Evolutionary conservation across 2,113 vertebrate species (phyloP), one percentile per base, ranked within the genome.

Genomic region (Callopanchax toddi): DNA sequence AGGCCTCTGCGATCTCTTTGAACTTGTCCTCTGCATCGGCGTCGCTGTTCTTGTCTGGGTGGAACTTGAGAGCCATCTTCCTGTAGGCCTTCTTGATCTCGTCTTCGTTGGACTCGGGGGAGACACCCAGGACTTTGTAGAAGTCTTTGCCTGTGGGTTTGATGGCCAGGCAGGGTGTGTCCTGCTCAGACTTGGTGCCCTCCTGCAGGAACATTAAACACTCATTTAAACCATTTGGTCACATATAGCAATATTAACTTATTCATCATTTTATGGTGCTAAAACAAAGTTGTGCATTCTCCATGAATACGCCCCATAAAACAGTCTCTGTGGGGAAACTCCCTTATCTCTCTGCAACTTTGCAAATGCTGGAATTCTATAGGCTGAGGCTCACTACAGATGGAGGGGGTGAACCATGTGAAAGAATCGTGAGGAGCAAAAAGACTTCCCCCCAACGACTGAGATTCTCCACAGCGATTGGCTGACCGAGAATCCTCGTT

Each of bases 51-150:
- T 99, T 99, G 88, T 99, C 97, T 0, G 97, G 97, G 77, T 99
- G 97, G 66, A 95, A 99, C 78, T 96, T 98, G 45, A 99, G 91
- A 26, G 97, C 97, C 96, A 99, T 94, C 87, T 96, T 97, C 80
- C 96, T 92, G 77, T 99, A 99, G 40, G 96, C 97, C 84, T 94
- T 96, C 89, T 98, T 98, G 90, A 99, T 95, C 86, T 99, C 97
- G 49, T 99, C 97, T 20, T 99, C 97, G 0, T 96, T 97, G 84
- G 97, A 96, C 0, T 95, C 93, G 0, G 91, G 90, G 2, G 93
- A 82, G 85, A 98, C 95, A 2, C 96, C 96, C 82, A 99, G 85
- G 82, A 96, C 93, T 87, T 95, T 95, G 88, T 99, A 99, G 76
- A 96, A 99, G 83, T 99, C 96, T 84, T 98, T 94, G 57, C 96